Evolutionary conservation across 2,113 vertebrate species (phyloP).

Genomic region (Alligator sinensis): DNA sequence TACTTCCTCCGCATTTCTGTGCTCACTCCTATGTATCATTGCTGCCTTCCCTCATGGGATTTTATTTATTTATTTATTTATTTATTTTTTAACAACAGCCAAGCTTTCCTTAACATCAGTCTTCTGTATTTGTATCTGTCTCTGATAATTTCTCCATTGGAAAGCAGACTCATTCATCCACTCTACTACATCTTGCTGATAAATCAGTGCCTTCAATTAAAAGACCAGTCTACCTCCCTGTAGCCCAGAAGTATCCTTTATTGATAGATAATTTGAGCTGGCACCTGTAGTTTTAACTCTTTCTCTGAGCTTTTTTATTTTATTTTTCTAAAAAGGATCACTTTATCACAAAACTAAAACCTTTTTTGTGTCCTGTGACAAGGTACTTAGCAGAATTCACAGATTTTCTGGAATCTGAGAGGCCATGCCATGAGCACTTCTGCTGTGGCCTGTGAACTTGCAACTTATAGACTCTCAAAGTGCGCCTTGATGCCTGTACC

Average conservation of each 20-base stretch:
- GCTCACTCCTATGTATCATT: slow-evolving; percentile 23
- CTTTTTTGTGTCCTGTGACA: no score
- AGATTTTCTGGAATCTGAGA: no score
- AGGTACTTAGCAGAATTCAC: no score
- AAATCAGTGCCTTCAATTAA: neutral
- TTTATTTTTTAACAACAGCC: neutral
- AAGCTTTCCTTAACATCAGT: neutral
- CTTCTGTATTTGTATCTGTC: neutral
- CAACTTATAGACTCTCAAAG: no score
- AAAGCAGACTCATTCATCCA: neutral
- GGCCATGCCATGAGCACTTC: no score
- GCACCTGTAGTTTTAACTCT: no score
- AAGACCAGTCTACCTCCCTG: neutral
- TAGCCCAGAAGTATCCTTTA: neutral
- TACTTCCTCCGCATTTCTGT: neutral
- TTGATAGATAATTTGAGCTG: no score
- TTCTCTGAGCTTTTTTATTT: neutral
- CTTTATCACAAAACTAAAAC: no score
- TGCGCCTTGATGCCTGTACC: no score
- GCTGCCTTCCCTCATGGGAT: neutral
- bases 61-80: neutral
- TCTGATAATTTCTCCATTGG: neutral
- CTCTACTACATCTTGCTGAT: neutral
- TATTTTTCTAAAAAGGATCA: neutral
- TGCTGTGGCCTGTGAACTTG: no score